These are phyloP conservation scores for Strigamia maritima DNA, from an alignment of 2,888 invertebrate genomes.

Conservation along the genomic window DNA sequence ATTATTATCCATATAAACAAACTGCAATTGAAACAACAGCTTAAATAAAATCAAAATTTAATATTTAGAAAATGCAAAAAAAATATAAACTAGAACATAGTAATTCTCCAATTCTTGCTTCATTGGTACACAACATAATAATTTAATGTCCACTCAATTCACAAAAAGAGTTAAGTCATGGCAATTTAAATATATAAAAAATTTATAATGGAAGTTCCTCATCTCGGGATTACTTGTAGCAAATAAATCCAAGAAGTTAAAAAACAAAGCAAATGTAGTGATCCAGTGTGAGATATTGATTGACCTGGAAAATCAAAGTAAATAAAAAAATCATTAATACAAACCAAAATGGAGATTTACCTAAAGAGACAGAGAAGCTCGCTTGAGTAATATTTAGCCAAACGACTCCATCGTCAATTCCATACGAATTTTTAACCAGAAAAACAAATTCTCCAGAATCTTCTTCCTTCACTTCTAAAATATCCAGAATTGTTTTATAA, in stretches of 20 bases:
- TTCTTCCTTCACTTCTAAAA: conserved; percentile 58
- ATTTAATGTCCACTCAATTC: too few species aligned
- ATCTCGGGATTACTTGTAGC: neutral
- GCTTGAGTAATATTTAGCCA: conserved; percentile 61
- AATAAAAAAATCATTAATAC: neutral
- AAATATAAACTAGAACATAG: too few species aligned
- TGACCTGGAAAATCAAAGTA: neutral
- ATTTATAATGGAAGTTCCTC: neutral
- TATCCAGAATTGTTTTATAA: conserved; percentile 54
- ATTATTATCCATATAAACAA: too few species aligned
- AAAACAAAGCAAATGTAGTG: neutral
- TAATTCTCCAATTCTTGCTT: too few species aligned
- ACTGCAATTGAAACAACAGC: too few species aligned
- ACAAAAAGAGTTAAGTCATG: neutral
- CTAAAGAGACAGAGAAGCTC: conserved; percentile 46
- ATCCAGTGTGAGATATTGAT: neutral
- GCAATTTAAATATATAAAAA: neutral
- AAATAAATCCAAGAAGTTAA: neutral
- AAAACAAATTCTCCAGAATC: conserved; percentile 65
- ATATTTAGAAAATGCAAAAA: too few species aligned
- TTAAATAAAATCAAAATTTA: too few species aligned
- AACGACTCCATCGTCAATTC: conserved; percentile 63
- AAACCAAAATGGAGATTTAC: conserved; percentile 11
- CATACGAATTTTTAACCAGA: conserved; percentile 62
- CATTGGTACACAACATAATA: too few species aligned